Base-by-base conservation (phyloP, 2,888 invertebrate species). In the Drosophila paramelanica region DNA sequence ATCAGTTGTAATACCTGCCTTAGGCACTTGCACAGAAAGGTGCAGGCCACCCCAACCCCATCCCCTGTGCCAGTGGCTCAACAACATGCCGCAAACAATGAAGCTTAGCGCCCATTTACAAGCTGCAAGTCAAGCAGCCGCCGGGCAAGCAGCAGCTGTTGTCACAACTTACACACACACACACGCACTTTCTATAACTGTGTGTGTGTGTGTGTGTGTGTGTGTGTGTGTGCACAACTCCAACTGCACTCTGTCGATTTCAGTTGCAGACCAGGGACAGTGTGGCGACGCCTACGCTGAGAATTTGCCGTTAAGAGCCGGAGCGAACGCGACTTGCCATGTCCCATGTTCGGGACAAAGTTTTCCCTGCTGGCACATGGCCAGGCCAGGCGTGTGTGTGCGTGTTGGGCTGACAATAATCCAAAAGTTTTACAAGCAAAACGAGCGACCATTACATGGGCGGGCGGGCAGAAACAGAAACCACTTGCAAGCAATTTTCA, bases 371-470 rank as follows among this genome's bases (percentile, higher is more conserved):
- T 74, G 88, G 88, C 86, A 77, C 65, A 78, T 72, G 62, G 83
- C 86, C 86, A 85, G 69, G 43, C 53, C 59, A 60, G 55, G 58
- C 52, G 39, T 56, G 55, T 50, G 46, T 45, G 43, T 45, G 57
- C 56, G 65, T 71, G 64, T 64, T 58, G 50, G 79, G 56, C 81
- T 85, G 85, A 85, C 88, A 85, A 85, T 85, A 88, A 85, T 88
- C 86, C 86, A 88, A 88, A 85, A 85, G 85, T 85, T 85, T 85
- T 83, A 85, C 84, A 88, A 85, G 88, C 83, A 76, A 85, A 84
- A 88, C 83, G 83, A 88, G 84, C 70, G 80, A 67, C 79, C 82
- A 87, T 87, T 87, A 83, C 83, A 81, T 67, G 81, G 64, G 71
- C 72, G 67, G 83, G 73, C 73, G 78, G 85, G 71, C 81, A 86